Evolutionary conservation across 2,797 vertebrate genomes (phyloP).

Genomic region (Crenuchus spilurus): DNA sequence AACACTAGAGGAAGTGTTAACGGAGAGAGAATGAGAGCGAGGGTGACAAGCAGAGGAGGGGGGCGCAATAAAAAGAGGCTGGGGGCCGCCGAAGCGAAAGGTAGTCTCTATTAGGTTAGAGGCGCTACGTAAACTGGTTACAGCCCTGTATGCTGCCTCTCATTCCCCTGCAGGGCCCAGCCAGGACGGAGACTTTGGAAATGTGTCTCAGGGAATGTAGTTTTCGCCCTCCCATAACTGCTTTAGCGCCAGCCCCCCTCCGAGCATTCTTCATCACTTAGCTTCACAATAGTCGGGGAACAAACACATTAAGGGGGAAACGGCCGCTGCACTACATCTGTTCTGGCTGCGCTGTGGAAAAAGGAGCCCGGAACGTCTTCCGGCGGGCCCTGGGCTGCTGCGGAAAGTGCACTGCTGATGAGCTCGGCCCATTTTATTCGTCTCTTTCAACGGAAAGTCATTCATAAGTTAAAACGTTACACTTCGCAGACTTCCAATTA

Average conservation of each 20-base stretch:
- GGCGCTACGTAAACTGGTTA: constrained; percentile 71
- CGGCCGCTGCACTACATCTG: constrained; percentile 62
- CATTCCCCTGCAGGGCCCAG: constrained; percentile 63
- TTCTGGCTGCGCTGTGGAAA: constrained; percentile 59
- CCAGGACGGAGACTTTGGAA: constrained; percentile 61
- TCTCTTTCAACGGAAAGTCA: constrained; percentile 18
- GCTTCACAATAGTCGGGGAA: constrained; percentile 71
- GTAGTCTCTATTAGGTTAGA: constrained; percentile 70
- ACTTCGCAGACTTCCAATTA: constrained; percentile 23
- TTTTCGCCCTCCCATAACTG: constrained; percentile 67
- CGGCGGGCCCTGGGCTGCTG: background rate
- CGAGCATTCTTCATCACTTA: constrained; percentile 74
- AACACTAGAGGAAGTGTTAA: constrained; percentile 60
- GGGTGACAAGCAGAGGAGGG: constrained; percentile 61
- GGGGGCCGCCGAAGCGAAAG: constrained; percentile 50
- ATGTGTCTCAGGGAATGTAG: constrained; percentile 62
- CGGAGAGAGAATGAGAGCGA: constrained; percentile 58
- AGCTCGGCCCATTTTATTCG: background rate
- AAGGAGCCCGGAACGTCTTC: background rate
- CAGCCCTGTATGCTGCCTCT: constrained; percentile 62
- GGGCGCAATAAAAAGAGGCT: constrained; percentile 65
- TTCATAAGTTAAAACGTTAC: constrained; percentile 33
- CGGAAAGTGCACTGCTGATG: background rate
- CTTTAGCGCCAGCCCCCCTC: constrained; percentile 75
- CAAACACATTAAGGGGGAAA: constrained; percentile 66